A percentile compares a stretch with the other conserved stretches of the same genome.
Evolutionary conservation across 2,888 invertebrate species (phyloP).

Genomic region (Zygothrica quintamaculata): DNA sequence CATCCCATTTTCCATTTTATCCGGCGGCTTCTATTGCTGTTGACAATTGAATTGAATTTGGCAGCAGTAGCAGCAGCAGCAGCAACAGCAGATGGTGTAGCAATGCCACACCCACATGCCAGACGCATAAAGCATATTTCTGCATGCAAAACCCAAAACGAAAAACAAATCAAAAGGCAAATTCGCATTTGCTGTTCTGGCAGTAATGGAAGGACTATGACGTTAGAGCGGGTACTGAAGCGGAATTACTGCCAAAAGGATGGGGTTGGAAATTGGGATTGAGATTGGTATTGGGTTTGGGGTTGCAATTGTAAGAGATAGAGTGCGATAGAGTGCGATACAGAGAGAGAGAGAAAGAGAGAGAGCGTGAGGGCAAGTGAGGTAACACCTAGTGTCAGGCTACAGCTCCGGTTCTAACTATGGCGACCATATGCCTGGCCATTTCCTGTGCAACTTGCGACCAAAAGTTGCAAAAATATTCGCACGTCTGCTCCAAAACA

Average conservation of each 20-base stretch:
- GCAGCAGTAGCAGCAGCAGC: constrained; percentile 35
- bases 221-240: background rate
- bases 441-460: constrained; percentile 73
- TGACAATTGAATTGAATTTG: constrained; percentile 80
- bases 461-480: constrained; percentile 78
- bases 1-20: constrained; percentile 38
- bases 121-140: constrained; percentile 74
- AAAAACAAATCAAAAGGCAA: constrained; percentile 68
- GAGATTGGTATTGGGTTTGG: too few relatives aligned
- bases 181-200: constrained; percentile 41
- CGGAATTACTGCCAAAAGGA: background rate
- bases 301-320: too few relatives aligned
- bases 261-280: too few relatives aligned
- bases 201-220: background rate
- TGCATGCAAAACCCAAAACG: constrained; percentile 59
- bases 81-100: constrained; percentile 3
- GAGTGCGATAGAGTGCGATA: background rate
- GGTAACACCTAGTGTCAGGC: constrained; percentile 49
- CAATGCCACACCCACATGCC: constrained; percentile 65
- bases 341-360: background rate
- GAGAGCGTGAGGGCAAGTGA: constrained; percentile 4
- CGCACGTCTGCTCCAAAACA: constrained; percentile 73
- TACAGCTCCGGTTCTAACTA: constrained; percentile 18
- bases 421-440: constrained; percentile 62
- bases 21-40: constrained; percentile 51